Conservation (phyloP, 2,888 invertebrate genomes). For the Eupithecia inturbata region DNA sequence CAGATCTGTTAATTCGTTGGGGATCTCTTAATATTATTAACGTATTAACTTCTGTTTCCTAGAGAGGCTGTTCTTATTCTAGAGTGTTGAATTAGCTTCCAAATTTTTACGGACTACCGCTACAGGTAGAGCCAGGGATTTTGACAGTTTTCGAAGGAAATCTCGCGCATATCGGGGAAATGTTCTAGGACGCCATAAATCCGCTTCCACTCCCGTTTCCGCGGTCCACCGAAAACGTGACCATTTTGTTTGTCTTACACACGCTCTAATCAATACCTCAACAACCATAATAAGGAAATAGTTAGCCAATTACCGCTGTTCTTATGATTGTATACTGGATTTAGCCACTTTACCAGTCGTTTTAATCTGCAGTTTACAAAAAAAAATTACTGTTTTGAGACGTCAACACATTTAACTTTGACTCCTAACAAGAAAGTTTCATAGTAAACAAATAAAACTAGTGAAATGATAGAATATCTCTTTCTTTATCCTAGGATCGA, state of each 20-base stretch:
- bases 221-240: neutral
- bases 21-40: constrained; percentile 15
- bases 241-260: neutral
- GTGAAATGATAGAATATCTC: no score
- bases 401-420: neutral
- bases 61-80: neutral
- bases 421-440: constrained; percentile 11
- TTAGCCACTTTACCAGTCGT: neutral
- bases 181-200: neutral
- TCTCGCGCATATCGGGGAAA: neutral
- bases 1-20: constrained; percentile 19
- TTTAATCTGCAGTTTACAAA: neutral
- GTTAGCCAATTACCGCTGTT: neutral
- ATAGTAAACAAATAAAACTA: neutral
- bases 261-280: neutral
- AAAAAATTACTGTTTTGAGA: neutral
- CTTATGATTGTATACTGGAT: neutral
- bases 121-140: neutral
- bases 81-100: neutral
- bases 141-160: neutral
- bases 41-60: neutral
- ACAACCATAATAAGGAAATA: neutral
- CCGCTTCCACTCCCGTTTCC: neutral
- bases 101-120: neutral
- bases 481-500: neutral